These are phyloP conservation scores for Drosophila austrosaltans DNA, from an alignment of 2,888 invertebrate species.

Conservation along the genomic window DNA sequence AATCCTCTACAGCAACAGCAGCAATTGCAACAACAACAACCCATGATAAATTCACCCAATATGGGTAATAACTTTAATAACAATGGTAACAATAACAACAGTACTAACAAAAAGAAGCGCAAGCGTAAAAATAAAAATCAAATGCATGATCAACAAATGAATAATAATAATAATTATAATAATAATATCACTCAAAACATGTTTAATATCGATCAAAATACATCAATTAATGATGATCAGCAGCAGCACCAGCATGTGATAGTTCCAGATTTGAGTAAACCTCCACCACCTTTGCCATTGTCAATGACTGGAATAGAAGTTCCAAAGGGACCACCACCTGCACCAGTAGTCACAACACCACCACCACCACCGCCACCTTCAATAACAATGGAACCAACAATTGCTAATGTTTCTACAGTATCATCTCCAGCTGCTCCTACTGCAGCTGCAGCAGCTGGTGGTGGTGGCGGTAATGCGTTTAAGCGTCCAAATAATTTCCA, in stretches of 20 bases:
- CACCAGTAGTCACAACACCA: neutral
- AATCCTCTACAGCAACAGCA: slow-evolving; percentile 79
- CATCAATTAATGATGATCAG: slow-evolving; percentile 12
- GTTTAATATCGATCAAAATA: slow-evolving; percentile 26
- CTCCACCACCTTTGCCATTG: slow-evolving; percentile 78
- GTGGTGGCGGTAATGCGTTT: slow-evolving; percentile 37
- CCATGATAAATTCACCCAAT: neutral
- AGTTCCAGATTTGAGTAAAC: slow-evolving; percentile 79
- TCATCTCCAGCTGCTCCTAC: neutral
- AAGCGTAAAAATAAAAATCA: slow-evolving; percentile 86
- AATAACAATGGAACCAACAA: neutral
- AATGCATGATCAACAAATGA: neutral
- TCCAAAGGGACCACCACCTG: slow-evolving; percentile 3
- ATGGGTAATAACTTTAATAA: slow-evolving; percentile 17
- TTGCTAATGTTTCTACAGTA: neutral
- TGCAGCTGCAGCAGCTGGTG: neutral
- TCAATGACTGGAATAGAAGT: slow-evolving; percentile 23
- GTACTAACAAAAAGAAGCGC: slow-evolving; percentile 87
- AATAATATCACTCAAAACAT: slow-evolving; percentile 48
- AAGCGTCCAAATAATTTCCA: slow-evolving; percentile 83
- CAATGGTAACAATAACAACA: slow-evolving; percentile 39
- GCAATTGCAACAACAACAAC: slow-evolving; percentile 40
- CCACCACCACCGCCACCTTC: neutral
- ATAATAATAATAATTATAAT: slow-evolving; percentile 54
- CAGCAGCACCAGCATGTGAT: slow-evolving; percentile 24